phyloP scores from a whole-genome alignment of 2,113 vertebrate genomes.

The Epinephelus fuscoguttatus region DNA sequence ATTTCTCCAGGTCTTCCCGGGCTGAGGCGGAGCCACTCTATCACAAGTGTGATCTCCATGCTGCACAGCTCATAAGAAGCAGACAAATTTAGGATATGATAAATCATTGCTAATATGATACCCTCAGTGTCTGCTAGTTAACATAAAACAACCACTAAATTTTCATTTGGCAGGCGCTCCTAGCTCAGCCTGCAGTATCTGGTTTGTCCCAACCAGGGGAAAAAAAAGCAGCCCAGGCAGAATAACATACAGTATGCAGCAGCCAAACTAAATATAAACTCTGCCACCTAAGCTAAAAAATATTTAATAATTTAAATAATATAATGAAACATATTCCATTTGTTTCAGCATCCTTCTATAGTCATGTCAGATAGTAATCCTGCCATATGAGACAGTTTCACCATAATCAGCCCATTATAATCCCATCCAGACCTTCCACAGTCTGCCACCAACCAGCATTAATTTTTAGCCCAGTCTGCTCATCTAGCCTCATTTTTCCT shows the following conservation, averaged over 20 bases:
- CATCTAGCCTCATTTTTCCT: conserved; percentile 54
- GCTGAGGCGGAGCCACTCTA: conserved; percentile 17
- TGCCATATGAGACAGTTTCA: conserved; percentile 52
- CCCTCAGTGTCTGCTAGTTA: conserved; percentile 61
- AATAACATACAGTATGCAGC: conserved; percentile 9
- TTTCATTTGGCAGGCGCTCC: conserved; percentile 44
- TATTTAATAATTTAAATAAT: not conserved
- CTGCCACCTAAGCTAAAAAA: conserved; percentile 1
- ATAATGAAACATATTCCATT: conserved; percentile 14
- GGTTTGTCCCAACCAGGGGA: conserved; percentile 38
- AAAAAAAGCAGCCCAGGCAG: conserved; percentile 42
- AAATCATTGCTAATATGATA: conserved; percentile 63
- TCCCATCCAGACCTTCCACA: conserved; percentile 64
- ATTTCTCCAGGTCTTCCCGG: conserved; percentile 35
- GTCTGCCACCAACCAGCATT: conserved; percentile 51
- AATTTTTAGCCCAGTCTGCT: conserved; percentile 55
- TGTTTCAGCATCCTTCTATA: conserved; percentile 28
- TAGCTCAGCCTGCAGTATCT: conserved; percentile 38
- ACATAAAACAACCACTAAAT: conserved; percentile 61
- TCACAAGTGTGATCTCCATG: conserved; percentile 46
- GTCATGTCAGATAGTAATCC: conserved; percentile 58
- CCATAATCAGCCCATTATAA: conserved; percentile 66
- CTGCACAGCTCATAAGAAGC: conserved; percentile 54
- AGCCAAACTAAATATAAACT: conserved; percentile 46
- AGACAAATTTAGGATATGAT: conserved; percentile 55